Conservation (phyloP, 2,797 vertebrate genomes). For the Coccyzus lansbergi region DNA sequence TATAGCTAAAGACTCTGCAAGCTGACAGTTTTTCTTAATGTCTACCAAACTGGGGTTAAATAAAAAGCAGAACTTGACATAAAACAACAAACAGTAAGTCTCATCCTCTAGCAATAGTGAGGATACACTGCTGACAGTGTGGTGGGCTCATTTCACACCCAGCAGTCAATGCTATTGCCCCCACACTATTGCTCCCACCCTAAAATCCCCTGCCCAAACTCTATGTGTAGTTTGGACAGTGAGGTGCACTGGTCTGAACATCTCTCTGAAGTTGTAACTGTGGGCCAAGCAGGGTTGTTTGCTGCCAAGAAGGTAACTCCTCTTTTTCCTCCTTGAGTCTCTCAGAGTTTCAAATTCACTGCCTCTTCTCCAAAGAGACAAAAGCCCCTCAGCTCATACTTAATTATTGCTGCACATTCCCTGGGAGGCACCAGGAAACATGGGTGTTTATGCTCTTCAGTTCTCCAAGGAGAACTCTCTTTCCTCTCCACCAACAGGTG, state of each 20-base stretch:
- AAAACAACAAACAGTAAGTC: neutral
- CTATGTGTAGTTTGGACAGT: neutral
- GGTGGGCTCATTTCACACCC: neutral
- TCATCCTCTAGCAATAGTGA: too few species aligned
- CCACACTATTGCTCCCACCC: neutral
- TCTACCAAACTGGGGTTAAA: neutral
- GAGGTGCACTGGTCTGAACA: neutral
- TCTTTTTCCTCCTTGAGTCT: neutral
- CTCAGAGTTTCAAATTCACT: neutral
- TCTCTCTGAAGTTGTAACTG: neutral
- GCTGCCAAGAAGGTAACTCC: neutral
- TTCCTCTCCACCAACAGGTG: neutral
- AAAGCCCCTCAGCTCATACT: neutral
- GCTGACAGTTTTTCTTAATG: neutral
- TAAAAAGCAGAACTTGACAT: neutral
- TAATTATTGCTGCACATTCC: neutral
- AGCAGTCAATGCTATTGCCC: neutral
- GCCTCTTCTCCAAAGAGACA: neutral
- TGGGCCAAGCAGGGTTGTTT: neutral
- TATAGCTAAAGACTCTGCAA: neutral
- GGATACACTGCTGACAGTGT: neutral
- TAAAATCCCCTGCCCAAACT: neutral
- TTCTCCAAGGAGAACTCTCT: neutral
- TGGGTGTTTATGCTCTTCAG: rapidly evolving
- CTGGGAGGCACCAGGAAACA: neutral